Percentiles rank a stretch among this genome's conserved stretches.
phyloP scores from a whole-genome alignment of 2,113 vertebrate genomes.

The Solea senegalensis region DNA sequence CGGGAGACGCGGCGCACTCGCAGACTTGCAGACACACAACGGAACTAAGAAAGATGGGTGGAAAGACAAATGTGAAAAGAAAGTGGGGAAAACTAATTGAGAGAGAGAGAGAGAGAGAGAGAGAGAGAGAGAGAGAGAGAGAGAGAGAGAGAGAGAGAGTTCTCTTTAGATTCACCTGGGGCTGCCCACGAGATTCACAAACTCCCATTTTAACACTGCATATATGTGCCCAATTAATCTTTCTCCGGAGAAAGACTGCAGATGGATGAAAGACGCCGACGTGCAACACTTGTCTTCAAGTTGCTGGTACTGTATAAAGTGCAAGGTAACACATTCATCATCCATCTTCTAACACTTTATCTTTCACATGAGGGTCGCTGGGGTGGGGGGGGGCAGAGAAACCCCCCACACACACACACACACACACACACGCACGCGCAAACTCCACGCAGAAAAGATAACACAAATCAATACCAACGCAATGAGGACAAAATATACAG shows the following conservation, averaged over 20 bases:
- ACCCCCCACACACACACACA: too few relatives aligned
- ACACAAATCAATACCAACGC: not conserved
- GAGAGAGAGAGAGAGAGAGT: not conserved
- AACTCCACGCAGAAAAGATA: too few relatives aligned
- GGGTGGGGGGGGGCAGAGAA: too few relatives aligned
- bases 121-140: conserved; percentile 4
- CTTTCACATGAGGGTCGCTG: too few relatives aligned
- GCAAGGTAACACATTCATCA: not conserved
- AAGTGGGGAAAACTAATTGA: not conserved
- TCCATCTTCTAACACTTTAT: too few relatives aligned
- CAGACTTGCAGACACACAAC: not conserved
- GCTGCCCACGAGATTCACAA: not conserved
- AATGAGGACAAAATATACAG: not conserved
- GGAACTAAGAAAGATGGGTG: not conserved
- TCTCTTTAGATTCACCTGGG: not conserved
- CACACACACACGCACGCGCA: too few relatives aligned
- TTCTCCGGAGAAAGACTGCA: not conserved
- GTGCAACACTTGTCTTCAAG: not conserved
- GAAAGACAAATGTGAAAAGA: not conserved
- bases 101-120: not conserved
- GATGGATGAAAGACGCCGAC: not conserved
- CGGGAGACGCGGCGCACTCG: not conserved
- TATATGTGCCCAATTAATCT: not conserved
- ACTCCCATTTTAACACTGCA: not conserved
- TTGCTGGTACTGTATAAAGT: not conserved